phyloP scores from a whole-genome alignment of 2,113 vertebrate genomes.

The Gallinago jamesoni region DNA sequence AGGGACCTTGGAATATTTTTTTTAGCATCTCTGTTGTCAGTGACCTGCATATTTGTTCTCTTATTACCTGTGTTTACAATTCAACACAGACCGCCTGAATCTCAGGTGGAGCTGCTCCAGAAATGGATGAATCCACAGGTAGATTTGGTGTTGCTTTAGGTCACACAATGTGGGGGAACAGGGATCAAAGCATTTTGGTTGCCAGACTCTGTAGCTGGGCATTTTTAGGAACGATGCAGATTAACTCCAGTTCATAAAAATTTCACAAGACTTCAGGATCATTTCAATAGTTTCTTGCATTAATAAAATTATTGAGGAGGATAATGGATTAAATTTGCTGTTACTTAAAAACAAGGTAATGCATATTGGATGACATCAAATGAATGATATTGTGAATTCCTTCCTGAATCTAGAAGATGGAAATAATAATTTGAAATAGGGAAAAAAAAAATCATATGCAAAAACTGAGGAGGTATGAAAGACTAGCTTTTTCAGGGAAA shows the following conservation, averaged over 20 bases:
- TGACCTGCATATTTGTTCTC: background rate
- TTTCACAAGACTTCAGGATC: background rate
- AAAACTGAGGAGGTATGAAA: background rate
- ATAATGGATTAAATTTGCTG: background rate
- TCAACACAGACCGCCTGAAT: background rate
- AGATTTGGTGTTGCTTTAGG: background rate
- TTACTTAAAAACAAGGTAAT: background rate
- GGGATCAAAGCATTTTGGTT: background rate
- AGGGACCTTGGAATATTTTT: background rate
- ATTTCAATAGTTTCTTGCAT: background rate
- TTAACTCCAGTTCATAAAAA: background rate
- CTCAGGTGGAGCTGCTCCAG: background rate
- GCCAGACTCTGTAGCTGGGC: background rate
- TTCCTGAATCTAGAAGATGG: background rate
- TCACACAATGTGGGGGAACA: background rate
- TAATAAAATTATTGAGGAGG: background rate
- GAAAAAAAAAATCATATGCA: background rate
- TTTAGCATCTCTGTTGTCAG: background rate
- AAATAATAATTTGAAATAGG: background rate
- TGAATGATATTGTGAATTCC: background rate
- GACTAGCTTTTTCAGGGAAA: background rate
- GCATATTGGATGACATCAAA: background rate
- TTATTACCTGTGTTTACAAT: background rate
- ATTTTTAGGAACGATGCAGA: accelerated
- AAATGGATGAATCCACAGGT: background rate